phyloP scores from a whole-genome alignment of 2,797 vertebrate genomes.

The Pangasius macronema region DNA sequence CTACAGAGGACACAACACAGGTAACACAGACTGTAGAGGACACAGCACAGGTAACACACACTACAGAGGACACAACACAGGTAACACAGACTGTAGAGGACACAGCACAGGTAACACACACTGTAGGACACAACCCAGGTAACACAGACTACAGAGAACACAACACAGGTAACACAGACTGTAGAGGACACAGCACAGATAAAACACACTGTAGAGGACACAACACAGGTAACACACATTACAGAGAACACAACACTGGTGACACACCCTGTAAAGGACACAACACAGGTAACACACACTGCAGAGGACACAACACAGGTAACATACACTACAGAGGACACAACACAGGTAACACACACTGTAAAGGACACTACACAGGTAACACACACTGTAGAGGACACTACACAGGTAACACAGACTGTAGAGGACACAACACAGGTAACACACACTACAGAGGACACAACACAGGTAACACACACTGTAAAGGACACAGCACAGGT shows the following conservation, averaged over 20 bases:
- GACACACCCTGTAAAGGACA: conserved; percentile 69
- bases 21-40: conserved; percentile 70
- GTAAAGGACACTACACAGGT: not conserved
- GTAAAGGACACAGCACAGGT: not conserved
- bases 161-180: conserved; percentile 53
- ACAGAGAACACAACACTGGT: not conserved
- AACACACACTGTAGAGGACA: conserved; percentile 70
- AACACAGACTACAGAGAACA: not conserved
- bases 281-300: not conserved
- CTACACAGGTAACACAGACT: not conserved
- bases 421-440: not conserved
- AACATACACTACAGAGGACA: conserved; percentile 70
- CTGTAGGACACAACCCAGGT: conserved; percentile 68
- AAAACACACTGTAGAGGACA: conserved; percentile 69
- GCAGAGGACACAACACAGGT: not conserved
- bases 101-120: conserved; percentile 8
- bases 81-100: conserved; percentile 70
- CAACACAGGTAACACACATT: not conserved
- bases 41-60: not conserved
- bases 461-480: not conserved
- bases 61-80: not conserved
- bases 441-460: conserved; percentile 70
- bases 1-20: not conserved
- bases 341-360: conserved; percentile 1
- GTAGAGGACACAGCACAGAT: conserved; percentile 64